phyloP scores from a whole-genome alignment of 1,140 invertebrate species.

The Drosophila erecta region DNA sequence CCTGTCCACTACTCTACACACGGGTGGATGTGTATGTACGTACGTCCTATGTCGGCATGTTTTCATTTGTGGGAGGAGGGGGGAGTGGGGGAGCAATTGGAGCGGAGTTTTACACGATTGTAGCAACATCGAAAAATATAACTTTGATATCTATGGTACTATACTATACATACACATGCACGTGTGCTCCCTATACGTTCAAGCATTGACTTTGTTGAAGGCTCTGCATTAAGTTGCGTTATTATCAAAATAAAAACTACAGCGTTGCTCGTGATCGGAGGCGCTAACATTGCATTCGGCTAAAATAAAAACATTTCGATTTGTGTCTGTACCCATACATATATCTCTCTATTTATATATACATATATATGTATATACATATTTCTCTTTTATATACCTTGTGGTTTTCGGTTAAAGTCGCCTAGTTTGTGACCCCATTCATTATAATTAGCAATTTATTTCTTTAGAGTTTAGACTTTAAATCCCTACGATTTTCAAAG shows the following conservation, averaged over 20 bases:
- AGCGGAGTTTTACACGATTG: slow-evolving; percentile 41
- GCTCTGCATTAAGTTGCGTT: slow-evolving; percentile 31
- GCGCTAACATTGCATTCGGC: slow-evolving; percentile 33
- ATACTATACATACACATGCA: slow-evolving; percentile 35
- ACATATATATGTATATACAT: slow-evolving; percentile 37
- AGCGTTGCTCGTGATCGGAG: slow-evolving; percentile 41
- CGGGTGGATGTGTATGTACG: slow-evolving; percentile 36
- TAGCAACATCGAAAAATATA: slow-evolving; percentile 56
- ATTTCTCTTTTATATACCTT: slow-evolving; percentile 31
- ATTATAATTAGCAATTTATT: slow-evolving; percentile 20
- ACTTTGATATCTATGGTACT: slow-evolving; percentile 39
- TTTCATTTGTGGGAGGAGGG: background rate
- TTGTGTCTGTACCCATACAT: slow-evolving; percentile 60
- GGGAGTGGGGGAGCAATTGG: slow-evolving; percentile 7
- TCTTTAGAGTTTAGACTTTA: slow-evolving; percentile 39
- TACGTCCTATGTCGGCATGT: background rate
- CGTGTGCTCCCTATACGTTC: slow-evolving; percentile 21
- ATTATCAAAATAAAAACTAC: slow-evolving; percentile 60
- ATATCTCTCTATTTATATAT: slow-evolving; percentile 40
- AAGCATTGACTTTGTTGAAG: slow-evolving; percentile 42
- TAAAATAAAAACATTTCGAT: slow-evolving; percentile 54
- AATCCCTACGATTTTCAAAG: slow-evolving; percentile 76
- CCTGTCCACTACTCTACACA: slow-evolving; percentile 8
- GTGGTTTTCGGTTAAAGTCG: slow-evolving; percentile 15
- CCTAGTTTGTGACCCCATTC: slow-evolving; percentile 27